A percentile compares a stretch with the other conserved stretches of the same genome.
These are phyloP conservation scores for Sycophila sp. DNA, from an alignment of 1,140 invertebrate species.

Conservation along the genomic window DNA sequence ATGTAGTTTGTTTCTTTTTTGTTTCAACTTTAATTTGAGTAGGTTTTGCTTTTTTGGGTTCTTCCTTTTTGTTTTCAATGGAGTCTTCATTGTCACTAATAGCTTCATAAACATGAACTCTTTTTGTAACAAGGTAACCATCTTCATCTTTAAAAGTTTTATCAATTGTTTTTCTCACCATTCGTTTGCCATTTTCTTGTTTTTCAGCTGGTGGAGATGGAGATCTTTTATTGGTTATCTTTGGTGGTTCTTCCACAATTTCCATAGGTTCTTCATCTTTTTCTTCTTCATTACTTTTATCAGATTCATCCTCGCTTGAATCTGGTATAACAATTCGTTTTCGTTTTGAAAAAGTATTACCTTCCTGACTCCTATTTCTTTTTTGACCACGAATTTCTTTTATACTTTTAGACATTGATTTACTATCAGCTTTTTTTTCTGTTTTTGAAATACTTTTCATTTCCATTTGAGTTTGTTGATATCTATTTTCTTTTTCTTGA, in stretches of 20 bases:
- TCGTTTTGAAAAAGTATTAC: slow-evolving; percentile 47
- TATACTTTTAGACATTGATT: slow-evolving; percentile 15
- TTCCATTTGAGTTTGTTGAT: neutral
- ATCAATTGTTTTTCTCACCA: slow-evolving; percentile 54
- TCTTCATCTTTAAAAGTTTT: slow-evolving; percentile 58
- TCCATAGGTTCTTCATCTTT: slow-evolving; percentile 40
- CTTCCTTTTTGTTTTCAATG: slow-evolving; percentile 22
- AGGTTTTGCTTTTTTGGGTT: slow-evolving; percentile 36
- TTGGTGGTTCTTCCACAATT: slow-evolving; percentile 29
- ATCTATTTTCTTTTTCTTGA: slow-evolving; percentile 2
- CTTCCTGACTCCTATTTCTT: slow-evolving; percentile 48
- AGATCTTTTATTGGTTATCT: slow-evolving; percentile 38
- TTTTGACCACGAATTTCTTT: slow-evolving; percentile 45
- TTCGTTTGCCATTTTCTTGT: slow-evolving; percentile 50
- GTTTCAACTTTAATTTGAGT: slow-evolving; percentile 35
- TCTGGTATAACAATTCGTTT: slow-evolving; percentile 56
- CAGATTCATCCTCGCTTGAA: slow-evolving; percentile 53
- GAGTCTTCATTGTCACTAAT: slow-evolving; percentile 52
- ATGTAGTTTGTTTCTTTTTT: slow-evolving; percentile 42
- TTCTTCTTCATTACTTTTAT: slow-evolving; percentile 35
- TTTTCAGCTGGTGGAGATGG: slow-evolving; percentile 46
- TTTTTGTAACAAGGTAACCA: slow-evolving; percentile 59
- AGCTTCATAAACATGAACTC: slow-evolving; percentile 56
- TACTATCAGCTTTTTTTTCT: slow-evolving; percentile 1
- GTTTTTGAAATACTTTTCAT: neutral